Percentiles rank a stretch among this genome's conserved stretches.
phyloP scores from a whole-genome alignment of 2,888 invertebrate genomes.

The Drosophila hamatofila region DNA sequence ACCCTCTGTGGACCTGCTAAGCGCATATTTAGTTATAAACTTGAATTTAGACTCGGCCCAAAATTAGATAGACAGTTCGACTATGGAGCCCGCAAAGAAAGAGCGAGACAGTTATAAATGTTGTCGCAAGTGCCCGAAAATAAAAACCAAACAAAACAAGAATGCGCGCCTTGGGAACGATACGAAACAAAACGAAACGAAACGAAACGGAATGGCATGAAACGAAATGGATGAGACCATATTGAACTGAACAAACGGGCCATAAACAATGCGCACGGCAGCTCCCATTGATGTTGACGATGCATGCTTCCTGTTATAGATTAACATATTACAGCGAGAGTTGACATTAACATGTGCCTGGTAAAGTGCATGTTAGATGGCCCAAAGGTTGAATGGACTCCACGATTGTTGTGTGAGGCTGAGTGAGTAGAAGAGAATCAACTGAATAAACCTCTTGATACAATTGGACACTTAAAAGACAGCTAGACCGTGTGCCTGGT shows the following conservation, averaged over 20 bases:
- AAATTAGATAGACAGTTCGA: slow-evolving; percentile 60
- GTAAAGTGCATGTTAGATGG: slow-evolving; percentile 9
- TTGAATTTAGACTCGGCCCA: slow-evolving; percentile 73
- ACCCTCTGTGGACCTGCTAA: slow-evolving; percentile 32
- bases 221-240: slow-evolving; percentile 29
- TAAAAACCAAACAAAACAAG: slow-evolving; percentile 7
- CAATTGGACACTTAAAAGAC: background rate
- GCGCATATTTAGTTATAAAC: slow-evolving; percentile 76
- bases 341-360: slow-evolving; percentile 2
- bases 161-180: slow-evolving; percentile 32
- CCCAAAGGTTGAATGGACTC: background rate
- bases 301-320: slow-evolving; percentile 17
- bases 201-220: slow-evolving; percentile 17
- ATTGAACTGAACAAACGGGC: slow-evolving; percentile 3
- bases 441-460: too few species aligned
- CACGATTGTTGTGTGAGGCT: background rate
- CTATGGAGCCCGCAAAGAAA: slow-evolving; percentile 26
- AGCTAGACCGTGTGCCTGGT: background rate
- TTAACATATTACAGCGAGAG: slow-evolving; percentile 6
- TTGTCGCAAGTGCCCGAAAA: slow-evolving; percentile 35
- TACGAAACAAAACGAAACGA: slow-evolving; percentile 16
- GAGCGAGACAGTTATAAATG: slow-evolving; percentile 40
- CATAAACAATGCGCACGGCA: background rate
- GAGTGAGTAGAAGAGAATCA: background rate
- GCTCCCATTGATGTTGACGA: slow-evolving; percentile 3